Base-by-base conservation (phyloP, 2,888 invertebrate genomes). In the Matsumyia berberina region DNA sequence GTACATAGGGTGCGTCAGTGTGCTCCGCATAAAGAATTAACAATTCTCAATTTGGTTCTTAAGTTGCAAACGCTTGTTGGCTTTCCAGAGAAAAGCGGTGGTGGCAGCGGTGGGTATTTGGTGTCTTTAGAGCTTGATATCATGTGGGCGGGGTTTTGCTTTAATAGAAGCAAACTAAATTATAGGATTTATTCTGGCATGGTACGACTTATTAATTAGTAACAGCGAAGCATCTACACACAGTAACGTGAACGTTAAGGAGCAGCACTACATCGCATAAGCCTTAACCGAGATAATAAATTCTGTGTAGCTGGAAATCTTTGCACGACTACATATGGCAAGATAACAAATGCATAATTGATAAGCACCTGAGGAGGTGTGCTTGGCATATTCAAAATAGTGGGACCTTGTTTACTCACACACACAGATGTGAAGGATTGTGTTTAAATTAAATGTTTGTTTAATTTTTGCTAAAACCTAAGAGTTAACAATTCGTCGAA, bases 1-100 rank as follows among this genome's bases (percentile, higher is more conserved):
- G 19, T 53, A 60, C 64, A n/a, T n/a, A n/a, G 66, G 58, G 42
- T 83, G 78, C 67, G 79, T 83, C 55, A 73, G 67, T 78, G 11
- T 64, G 67, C 39, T 73, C 35, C 37, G 67, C 44, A 83, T 69
- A 74, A 74, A 69, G 69, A 83, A 69, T 79, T 64, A 79, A 67
- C 77, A 79, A 77, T 72, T 83, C 58, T 55, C 62, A 78, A 81
- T 78, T 83, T 78, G 49, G 70, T 77, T 76, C 58, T 66, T 77
- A 66, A 60, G 44, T 72, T 78, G 39, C 53, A 66, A 44, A 66
- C 69, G 76, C 66, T 66, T 64, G 76, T 69, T 64, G 64, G 49
- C 76, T 67, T 58, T 11, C 1, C n/a, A 12, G 24, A 53, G 19
- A 39, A 37, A 9, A 2, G 31, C 49, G 49, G 49, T 12, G 49